These are phyloP conservation scores for Tachypleus tridentatus DNA, from an alignment of 1,140 invertebrate genomes.

Conservation along the genomic window DNA sequence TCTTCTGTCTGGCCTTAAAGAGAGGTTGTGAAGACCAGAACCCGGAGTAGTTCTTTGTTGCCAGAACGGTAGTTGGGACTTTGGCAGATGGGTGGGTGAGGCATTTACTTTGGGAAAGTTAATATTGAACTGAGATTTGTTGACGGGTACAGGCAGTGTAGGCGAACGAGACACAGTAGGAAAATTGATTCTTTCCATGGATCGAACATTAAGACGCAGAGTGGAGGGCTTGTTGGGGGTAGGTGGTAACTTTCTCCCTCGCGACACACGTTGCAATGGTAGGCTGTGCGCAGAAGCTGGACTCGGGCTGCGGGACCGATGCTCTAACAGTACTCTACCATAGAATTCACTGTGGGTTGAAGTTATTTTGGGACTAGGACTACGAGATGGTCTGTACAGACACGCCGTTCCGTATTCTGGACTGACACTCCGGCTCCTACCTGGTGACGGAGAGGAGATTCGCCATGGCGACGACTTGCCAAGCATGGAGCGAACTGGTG, in stretches of 20 bases:
- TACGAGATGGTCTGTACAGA: slow-evolving; percentile 50
- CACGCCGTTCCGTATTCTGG: slow-evolving; percentile 29
- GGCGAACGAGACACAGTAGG: slow-evolving; percentile 33
- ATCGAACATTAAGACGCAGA: slow-evolving; percentile 44
- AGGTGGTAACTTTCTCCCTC: slow-evolving; percentile 62
- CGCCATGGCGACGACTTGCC: slow-evolving; percentile 9
- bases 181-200: slow-evolving; percentile 25
- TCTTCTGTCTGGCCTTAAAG: slow-evolving; percentile 2
- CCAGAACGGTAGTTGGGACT: slow-evolving; percentile 23
- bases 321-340: slow-evolving; percentile 38
- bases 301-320: slow-evolving; percentile 38
- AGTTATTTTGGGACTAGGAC: slow-evolving; percentile 38
- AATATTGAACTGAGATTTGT: slow-evolving; percentile 38
- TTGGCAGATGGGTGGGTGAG: slow-evolving; percentile 62
- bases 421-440: slow-evolving; percentile 21
- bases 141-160: slow-evolving; percentile 35
- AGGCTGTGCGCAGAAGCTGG: slow-evolving; percentile 25
- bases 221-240: slow-evolving; percentile 79
- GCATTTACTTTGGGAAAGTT: slow-evolving; percentile 86
- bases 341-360: slow-evolving; percentile 34
- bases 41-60: slow-evolving; percentile 6
- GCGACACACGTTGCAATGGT: slow-evolving; percentile 44
- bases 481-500: slow-evolving; percentile 8
- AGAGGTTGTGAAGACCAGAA: background rate
- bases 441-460: slow-evolving; percentile 5